Percentiles rank a stretch among this genome's conserved stretches.
phyloP scores from a whole-genome alignment of 2,888 invertebrate species.

The Ceraclea dissimilis region DNA sequence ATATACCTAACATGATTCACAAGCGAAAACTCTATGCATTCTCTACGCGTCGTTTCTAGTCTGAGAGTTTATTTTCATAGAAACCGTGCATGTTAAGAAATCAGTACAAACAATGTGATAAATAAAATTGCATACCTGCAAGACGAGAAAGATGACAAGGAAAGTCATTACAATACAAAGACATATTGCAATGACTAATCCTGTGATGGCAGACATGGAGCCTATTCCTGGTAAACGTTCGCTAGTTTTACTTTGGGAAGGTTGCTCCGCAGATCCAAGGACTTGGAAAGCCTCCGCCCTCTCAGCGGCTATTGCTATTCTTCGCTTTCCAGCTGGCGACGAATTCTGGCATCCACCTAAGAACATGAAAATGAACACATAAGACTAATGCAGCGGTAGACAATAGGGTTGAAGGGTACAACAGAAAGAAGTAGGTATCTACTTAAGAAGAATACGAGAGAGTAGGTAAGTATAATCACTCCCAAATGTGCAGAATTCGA shows the following conservation, averaged over 20 bases:
- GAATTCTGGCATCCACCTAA: constrained; percentile 66
- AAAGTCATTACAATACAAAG: constrained; percentile 63
- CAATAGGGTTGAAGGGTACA: no score
- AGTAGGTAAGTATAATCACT: no score
- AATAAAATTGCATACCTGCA: constrained; percentile 52
- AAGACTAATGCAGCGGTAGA: no score
- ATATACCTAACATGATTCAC: no score
- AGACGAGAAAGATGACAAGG: constrained; percentile 59
- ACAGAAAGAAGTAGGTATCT: no score
- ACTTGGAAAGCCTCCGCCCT: constrained; percentile 31
- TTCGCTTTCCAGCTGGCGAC: constrained; percentile 65
- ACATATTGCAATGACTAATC: constrained; percentile 59
- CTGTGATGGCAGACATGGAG: constrained; percentile 58
- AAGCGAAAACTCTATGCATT: no score
- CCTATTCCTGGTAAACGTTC: constrained; percentile 5
- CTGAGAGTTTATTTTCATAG: no score
- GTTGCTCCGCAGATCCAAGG: constrained; percentile 28
- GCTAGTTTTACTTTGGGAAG: constrained; percentile 22
- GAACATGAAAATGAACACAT: constrained; percentile 8
- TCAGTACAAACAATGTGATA: no score
- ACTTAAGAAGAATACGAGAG: no score
- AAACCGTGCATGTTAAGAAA: no score
- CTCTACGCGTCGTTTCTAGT: no score
- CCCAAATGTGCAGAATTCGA: no score
- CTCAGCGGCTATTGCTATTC: constrained; percentile 55